Percentiles rank a stretch among this genome's conserved stretches.
Evolutionary conservation across 2,113 vertebrate genomes (phyloP).

Genomic region (Phylloscopus whistleri): DNA sequence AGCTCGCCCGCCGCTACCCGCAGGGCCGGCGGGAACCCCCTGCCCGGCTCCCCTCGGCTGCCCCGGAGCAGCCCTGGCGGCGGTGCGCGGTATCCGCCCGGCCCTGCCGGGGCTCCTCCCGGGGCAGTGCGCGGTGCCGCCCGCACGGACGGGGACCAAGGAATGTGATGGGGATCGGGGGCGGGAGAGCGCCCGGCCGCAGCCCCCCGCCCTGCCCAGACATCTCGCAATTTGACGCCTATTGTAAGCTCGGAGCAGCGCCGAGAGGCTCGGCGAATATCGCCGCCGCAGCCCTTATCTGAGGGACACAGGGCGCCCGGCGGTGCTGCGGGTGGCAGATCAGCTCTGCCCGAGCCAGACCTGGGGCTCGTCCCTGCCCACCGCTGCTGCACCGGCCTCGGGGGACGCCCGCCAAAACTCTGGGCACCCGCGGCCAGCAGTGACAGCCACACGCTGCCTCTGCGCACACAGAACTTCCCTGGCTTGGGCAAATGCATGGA

Average conservation of each 20-base stretch:
- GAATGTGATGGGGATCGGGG: background rate
- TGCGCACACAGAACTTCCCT: background rate
- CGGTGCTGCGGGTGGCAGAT: background rate
- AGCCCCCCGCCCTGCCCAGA: background rate
- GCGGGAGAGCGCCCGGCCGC: background rate
- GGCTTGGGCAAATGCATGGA: background rate
- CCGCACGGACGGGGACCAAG: background rate
- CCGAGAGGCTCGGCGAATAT: background rate
- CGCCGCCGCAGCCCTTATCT: constrained; percentile 20
- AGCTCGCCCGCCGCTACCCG: background rate
- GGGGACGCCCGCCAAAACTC: background rate
- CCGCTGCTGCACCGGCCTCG: background rate
- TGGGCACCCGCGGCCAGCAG: background rate
- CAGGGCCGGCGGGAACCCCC: background rate
- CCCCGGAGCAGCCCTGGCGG: background rate
- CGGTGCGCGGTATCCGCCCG: background rate
- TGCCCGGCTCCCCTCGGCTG: background rate
- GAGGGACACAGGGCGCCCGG: background rate
- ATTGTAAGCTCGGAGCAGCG: background rate
- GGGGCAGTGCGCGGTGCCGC: background rate
- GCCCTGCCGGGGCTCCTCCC: background rate
- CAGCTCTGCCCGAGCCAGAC: background rate
- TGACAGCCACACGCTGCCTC: background rate
- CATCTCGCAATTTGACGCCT: background rate
- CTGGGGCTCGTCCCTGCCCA: background rate